Percentiles rank a stretch among this genome's conserved stretches.
These are phyloP conservation scores for Deilephila porcellus DNA, from an alignment of 2,888 invertebrate genomes.

Conservation along the genomic window DNA sequence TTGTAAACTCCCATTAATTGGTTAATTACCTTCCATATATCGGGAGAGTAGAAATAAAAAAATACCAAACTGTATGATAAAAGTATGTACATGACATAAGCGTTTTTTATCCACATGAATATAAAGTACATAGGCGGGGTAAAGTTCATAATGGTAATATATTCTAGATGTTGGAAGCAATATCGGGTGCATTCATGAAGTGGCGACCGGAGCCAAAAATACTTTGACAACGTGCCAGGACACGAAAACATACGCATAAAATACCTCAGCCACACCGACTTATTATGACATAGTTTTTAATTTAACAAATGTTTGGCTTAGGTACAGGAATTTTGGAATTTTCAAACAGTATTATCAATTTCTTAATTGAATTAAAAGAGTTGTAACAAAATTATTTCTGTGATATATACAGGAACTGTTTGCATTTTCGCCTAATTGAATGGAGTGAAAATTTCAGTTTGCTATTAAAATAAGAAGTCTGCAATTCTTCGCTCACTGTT, in stretches of 20 bases:
- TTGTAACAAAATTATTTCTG: background rate
- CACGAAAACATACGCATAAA: conserved; percentile 71
- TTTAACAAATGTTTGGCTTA: conserved; percentile 38
- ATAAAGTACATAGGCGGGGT: conserved; percentile 22
- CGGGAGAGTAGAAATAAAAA: no score
- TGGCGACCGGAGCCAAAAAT: conserved; percentile 77
- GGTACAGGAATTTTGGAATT: conserved; percentile 8
- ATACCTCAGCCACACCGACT: conserved; percentile 46
- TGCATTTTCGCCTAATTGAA: no score
- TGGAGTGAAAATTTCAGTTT: no score
- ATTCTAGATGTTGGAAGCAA: conserved; percentile 45
- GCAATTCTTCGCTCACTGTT: no score
- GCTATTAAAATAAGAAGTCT: no score
- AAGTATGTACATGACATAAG: background rate
- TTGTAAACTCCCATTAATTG: no score
- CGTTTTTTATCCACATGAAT: conserved; percentile 4
- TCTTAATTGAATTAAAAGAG: background rate
- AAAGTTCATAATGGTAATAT: conserved; percentile 39
- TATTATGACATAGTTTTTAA: conserved; percentile 56
- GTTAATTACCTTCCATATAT: no score
- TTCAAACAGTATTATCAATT: background rate
- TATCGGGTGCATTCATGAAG: conserved; percentile 75
- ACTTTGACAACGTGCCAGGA: conserved; percentile 79
- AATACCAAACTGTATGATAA: no score
- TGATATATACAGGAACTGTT: background rate